These are phyloP conservation scores for Epizoanthus fatuus DNA, from an alignment of 92 coral and sea anemone species.

Conservation along the genomic window DNA sequence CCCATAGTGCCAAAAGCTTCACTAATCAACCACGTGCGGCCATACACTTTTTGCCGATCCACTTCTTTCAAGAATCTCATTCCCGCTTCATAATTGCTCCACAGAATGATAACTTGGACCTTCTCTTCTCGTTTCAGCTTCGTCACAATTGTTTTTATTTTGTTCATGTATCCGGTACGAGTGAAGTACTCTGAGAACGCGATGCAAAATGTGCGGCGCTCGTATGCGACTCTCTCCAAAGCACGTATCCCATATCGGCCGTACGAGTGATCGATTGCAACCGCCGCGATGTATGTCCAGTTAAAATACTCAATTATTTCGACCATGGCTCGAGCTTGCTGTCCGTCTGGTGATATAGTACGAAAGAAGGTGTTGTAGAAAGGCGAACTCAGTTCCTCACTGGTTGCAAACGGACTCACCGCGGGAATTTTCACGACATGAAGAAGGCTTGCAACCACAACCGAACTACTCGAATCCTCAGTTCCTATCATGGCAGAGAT, in stretches of 20 bases:
- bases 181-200: conserved; percentile 80
- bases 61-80: conserved; percentile 74
- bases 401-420: conserved; percentile 73
- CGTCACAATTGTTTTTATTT: conserved; percentile 57
- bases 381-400: conserved; percentile 78
- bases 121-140: conserved; percentile 69
- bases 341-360: conserved; percentile 79
- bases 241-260: conserved; percentile 86
- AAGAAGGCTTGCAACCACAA: conserved; percentile 71
- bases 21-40: conserved; percentile 80
- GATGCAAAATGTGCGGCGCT: conserved; percentile 73
- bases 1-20: conserved; percentile 79
- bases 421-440: conserved; percentile 75
- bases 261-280: conserved; percentile 81
- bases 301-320: conserved; percentile 79
- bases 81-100: conserved; percentile 77
- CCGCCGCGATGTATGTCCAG: conserved; percentile 83
- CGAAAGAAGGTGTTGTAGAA: conserved; percentile 74
- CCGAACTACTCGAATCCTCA: conserved; percentile 74
- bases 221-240: conserved; percentile 73
- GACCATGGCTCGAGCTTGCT: conserved; percentile 88
- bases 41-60: conserved; percentile 59
- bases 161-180: conserved; percentile 69
- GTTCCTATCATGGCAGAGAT: conserved; percentile 78
- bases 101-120: conserved; percentile 70